Percentiles rank a stretch among this genome's conserved stretches.
Conservation (phyloP, 2,888 invertebrate species). For the Clivina fossor region DNA sequence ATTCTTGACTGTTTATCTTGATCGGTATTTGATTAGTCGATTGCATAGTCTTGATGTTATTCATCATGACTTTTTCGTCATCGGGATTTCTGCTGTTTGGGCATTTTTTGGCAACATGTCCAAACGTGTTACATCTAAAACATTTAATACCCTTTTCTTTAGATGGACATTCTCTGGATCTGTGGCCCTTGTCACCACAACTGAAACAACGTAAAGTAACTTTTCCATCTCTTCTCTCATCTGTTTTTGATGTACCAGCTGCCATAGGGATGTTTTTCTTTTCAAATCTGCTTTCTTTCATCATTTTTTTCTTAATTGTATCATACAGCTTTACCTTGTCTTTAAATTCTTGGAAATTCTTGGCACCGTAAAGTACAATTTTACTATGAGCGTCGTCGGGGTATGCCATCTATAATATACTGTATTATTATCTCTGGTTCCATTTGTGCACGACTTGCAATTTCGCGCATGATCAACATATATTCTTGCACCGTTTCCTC, state of each 20-base stretch:
- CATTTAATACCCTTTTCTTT: constrained; percentile 1
- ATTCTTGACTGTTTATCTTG: too few species aligned
- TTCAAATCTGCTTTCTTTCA: too few species aligned
- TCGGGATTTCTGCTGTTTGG: background rate
- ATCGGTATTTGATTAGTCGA: too few species aligned
- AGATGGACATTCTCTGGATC: constrained; percentile 1
- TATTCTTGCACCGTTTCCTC: constrained; percentile 47
- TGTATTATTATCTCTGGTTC: constrained; percentile 35
- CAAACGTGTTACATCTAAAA: background rate
- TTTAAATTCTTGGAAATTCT: constrained; percentile 35
- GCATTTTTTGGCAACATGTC: constrained; percentile 5
- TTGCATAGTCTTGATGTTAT: too few species aligned
- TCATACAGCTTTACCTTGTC: constrained; percentile 38
- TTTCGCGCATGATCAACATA: constrained; percentile 46
- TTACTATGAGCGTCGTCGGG: constrained; percentile 37
- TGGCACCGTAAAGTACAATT: constrained; percentile 37
- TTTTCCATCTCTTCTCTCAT: too few species aligned
- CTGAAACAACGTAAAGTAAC: constrained; percentile 39
- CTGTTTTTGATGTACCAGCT: too few species aligned
- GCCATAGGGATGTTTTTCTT: too few species aligned
- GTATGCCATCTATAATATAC: constrained; percentile 39
- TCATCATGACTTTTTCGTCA: background rate
- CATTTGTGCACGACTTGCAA: constrained; percentile 36
- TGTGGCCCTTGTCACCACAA: constrained; percentile 37
- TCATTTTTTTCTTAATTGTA: constrained; percentile 8